Conservation (phyloP, 2,888 invertebrate species). For the Theretra japonica region DNA sequence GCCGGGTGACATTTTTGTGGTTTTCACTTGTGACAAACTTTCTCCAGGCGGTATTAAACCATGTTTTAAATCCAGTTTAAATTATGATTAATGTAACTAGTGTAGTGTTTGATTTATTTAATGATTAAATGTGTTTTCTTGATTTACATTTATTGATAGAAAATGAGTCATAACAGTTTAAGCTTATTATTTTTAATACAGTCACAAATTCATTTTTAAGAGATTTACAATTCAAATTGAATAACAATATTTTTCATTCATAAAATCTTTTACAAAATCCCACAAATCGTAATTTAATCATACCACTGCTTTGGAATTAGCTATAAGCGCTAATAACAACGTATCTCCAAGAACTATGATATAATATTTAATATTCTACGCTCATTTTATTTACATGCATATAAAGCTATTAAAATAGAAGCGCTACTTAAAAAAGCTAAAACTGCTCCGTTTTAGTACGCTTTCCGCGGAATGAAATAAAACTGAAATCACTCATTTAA, state of each 20-base stretch:
- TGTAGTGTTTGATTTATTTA: not conserved
- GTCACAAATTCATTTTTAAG: no score
- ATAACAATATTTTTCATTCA: no score
- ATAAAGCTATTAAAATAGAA: not conserved
- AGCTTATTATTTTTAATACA: no score
- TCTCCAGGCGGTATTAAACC: constrained; percentile 49
- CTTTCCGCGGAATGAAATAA: not conserved
- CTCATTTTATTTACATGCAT: not conserved
- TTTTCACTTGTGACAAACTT: constrained; percentile 69
- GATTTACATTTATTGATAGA: not conserved
- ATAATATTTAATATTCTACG: not conserved
- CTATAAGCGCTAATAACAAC: no score
- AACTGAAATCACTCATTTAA: constrained; percentile 2
- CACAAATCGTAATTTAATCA: no score
- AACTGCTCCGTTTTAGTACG: not conserved
- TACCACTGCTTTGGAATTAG: no score
- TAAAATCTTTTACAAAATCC: no score
- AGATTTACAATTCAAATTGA: no score
- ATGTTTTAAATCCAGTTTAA: constrained; percentile 8
- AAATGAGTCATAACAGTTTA: not conserved
- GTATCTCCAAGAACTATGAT: no score
- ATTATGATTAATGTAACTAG: not conserved
- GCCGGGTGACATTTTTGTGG: constrained; percentile 67
- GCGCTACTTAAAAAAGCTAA: not conserved
- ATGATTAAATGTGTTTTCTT: not conserved